phyloP scores from a whole-genome alignment of 2,797 vertebrate species.

The Cryptoblepharus egeriae region DNA sequence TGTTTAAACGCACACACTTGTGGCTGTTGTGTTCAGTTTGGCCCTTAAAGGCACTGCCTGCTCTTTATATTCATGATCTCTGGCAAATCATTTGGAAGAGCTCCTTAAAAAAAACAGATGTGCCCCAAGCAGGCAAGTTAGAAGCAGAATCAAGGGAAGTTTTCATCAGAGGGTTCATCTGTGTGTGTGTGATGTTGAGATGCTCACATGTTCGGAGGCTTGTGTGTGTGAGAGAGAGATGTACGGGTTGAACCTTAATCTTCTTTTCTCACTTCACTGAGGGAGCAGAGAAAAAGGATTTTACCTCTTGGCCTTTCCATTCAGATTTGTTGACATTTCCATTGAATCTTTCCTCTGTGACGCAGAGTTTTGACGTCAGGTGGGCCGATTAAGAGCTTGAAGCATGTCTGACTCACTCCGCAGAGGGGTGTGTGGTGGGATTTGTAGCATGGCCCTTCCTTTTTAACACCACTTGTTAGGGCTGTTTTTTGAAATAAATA shows the following conservation, averaged over 20 bases:
- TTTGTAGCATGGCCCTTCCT: conserved; percentile 57
- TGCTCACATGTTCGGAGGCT: conserved; percentile 22
- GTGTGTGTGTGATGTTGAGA: too few species aligned
- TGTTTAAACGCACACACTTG: not conserved
- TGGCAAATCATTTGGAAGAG: conserved; percentile 23
- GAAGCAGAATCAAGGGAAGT: not conserved
- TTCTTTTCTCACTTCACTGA: conserved; percentile 49
- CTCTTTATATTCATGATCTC: not conserved
- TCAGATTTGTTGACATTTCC: conserved; percentile 68
- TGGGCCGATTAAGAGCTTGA: conserved; percentile 48
- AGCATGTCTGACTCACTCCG: conserved; percentile 63
- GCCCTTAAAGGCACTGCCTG: conserved; percentile 15
- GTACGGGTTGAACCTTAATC: conserved; percentile 49
- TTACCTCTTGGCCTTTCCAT: conserved; percentile 64
- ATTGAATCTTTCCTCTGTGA: conserved; percentile 48
- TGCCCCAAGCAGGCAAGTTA: conserved; percentile 2
- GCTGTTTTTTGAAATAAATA: conserved; percentile 68
- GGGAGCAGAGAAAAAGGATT: conserved; percentile 55
- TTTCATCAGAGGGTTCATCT: conserved; percentile 48
- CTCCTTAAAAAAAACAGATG: not conserved
- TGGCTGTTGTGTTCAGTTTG: not conserved
- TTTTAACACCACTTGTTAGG: conserved; percentile 50
- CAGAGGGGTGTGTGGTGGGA: conserved; percentile 14
- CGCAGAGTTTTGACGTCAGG: conserved; percentile 70
- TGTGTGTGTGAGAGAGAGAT: not conserved